phyloP scores from a whole-genome alignment of 2,797 vertebrate genomes.

The Cyprinella venusta region DNA sequence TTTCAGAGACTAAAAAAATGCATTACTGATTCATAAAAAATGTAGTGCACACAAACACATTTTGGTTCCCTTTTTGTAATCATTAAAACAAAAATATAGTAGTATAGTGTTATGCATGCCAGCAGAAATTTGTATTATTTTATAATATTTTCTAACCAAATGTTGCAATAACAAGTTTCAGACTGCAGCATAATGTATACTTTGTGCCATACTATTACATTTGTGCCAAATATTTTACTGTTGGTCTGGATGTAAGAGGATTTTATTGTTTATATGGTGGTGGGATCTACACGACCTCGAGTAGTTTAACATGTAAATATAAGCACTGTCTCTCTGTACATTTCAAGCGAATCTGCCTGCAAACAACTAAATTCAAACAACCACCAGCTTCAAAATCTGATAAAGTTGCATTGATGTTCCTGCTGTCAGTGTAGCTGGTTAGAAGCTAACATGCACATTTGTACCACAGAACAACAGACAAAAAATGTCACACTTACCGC shows the following conservation, averaged over 20 bases:
- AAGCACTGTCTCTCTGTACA: neutral
- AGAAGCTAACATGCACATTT: neutral
- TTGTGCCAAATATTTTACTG: neutral
- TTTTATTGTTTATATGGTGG: neutral
- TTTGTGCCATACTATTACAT: neutral
- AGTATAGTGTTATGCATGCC: neutral
- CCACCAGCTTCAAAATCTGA: neutral
- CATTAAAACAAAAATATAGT: neutral
- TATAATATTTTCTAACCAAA: neutral
- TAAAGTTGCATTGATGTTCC: neutral
- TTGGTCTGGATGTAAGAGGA: neutral
- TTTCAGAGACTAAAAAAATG: neutral
- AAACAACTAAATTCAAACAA: neutral
- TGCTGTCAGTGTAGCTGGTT: neutral
- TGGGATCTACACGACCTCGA: neutral
- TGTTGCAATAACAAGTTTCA: neutral
- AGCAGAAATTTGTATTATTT: neutral
- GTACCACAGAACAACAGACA: neutral
- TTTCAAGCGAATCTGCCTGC: neutral
- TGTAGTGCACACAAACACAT: neutral
- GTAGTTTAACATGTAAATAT: neutral
- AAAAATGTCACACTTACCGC: constrained; percentile 1
- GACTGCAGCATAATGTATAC: neutral
- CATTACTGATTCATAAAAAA: neutral
- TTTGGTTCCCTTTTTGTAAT: neutral